phyloP scores from a whole-genome alignment of 2,888 invertebrate genomes.

The Macrosiphum euphorbiae region DNA sequence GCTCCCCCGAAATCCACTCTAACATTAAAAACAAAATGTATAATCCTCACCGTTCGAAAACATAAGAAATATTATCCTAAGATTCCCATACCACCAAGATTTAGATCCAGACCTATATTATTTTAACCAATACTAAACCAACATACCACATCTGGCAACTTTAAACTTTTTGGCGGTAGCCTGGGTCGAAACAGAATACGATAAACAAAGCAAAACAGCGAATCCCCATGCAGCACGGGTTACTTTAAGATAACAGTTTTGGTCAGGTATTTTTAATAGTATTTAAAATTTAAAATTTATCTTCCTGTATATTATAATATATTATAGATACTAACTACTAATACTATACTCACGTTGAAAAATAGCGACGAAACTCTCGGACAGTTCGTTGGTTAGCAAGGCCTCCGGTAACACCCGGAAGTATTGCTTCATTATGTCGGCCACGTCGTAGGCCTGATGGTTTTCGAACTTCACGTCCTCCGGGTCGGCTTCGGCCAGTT shows the following conservation, averaged over 20 bases:
- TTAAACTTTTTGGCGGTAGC: no score
- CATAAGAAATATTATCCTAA: no score
- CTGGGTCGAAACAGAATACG: no score
- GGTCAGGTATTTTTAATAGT: background rate
- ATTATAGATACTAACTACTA: background rate
- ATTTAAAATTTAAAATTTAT: background rate
- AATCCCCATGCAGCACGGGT: background rate
- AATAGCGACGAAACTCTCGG: constrained; percentile 94
- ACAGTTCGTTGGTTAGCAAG: constrained; percentile 91
- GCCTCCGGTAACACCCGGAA: constrained; percentile 96
- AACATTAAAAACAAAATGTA: no score
- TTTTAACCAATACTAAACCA: no score
- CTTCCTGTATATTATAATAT: background rate
- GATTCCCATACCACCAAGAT: no score
- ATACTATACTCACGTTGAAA: constrained; percentile 86
- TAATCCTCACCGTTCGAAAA: no score
- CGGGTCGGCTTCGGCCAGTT: constrained; percentile 73
- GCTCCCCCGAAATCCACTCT: background rate
- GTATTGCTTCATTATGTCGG: constrained; percentile 96
- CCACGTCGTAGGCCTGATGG: constrained; percentile 94
- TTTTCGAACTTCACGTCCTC: constrained; percentile 79
- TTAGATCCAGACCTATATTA: no score
- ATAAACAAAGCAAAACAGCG: no score
- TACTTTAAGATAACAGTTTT: background rate
- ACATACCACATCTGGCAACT: no score